These are phyloP conservation scores for Copsychus sechellarum DNA, from an alignment of 2,113 vertebrate genomes.

Conservation along the genomic window DNA sequence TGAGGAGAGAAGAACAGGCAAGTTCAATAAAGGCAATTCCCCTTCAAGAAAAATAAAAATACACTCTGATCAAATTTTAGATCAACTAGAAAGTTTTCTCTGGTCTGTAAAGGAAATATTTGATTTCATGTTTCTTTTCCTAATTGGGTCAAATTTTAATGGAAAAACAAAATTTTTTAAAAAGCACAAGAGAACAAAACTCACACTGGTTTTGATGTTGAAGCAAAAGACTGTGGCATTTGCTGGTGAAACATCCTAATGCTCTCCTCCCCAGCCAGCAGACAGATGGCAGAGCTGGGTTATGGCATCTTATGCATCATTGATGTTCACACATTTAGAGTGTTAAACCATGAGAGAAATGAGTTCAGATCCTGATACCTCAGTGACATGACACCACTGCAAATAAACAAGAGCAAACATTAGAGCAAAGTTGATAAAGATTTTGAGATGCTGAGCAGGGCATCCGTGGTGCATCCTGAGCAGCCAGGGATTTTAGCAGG, in stretches of 20 bases:
- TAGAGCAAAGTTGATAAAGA: background rate
- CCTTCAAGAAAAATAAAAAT: background rate
- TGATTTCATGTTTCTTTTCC: background rate
- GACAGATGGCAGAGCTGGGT: background rate
- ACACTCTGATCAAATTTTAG: background rate
- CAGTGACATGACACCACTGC: background rate
- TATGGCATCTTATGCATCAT: background rate
- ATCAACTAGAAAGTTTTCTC: background rate
- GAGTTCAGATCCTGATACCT: background rate
- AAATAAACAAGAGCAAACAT: background rate
- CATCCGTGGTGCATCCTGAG: background rate
- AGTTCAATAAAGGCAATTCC: background rate
- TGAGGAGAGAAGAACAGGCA: background rate
- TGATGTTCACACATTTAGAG: background rate
- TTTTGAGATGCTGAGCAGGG: background rate
- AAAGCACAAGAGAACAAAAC: background rate
- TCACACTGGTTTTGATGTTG: background rate
- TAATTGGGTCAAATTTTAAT: background rate
- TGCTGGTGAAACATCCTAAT: background rate
- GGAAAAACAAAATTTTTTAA: accelerated
- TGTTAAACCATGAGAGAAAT: background rate
- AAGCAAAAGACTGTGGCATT: background rate
- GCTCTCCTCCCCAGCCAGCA: background rate
- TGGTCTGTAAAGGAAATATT: background rate
- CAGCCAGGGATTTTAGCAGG: background rate